Conservation (phyloP, 2,888 invertebrate species). For the Ommatoiulus sabulosus region DNA sequence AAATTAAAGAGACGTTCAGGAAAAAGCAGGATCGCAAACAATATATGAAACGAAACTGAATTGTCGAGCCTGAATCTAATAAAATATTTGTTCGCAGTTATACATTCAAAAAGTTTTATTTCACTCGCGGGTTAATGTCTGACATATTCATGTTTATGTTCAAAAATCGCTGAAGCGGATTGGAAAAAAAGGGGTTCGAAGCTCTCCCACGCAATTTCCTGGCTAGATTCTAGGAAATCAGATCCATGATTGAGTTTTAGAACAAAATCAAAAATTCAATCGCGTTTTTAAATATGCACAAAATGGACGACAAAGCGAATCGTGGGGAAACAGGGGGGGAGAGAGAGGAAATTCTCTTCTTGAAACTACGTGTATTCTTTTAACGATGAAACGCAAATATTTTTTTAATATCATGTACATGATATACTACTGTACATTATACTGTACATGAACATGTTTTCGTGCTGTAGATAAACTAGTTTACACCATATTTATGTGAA, state of each 20-base stretch:
- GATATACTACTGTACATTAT: too few species aligned
- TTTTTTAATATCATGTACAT: too few species aligned
- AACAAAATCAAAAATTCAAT: neutral
- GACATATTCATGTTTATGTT: conserved; percentile 14
- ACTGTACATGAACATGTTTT: too few species aligned
- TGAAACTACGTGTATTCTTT: too few species aligned
- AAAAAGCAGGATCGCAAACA: neutral
- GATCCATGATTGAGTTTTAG: neutral
- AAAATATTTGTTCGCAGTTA: neutral
- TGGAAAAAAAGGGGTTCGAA: conserved; percentile 14
- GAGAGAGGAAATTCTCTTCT: too few species aligned
- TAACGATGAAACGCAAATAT: too few species aligned
- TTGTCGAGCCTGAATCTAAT: conserved; percentile 1
- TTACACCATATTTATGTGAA: too few species aligned
- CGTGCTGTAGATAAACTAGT: too few species aligned
- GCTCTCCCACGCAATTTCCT: conserved; percentile 34
- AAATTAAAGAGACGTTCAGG: neutral
- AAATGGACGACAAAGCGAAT: too few species aligned
- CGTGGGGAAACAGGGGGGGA: too few species aligned
- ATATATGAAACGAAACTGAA: neutral
- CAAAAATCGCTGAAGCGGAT: conserved; percentile 11
- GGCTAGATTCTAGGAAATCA: conserved; percentile 19
- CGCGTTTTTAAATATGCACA: too few species aligned
- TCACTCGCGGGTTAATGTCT: neutral
- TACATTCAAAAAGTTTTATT: conserved; percentile 15